phyloP scores from a whole-genome alignment of 2,797 vertebrate species.

The Macropus fuliginosus region DNA sequence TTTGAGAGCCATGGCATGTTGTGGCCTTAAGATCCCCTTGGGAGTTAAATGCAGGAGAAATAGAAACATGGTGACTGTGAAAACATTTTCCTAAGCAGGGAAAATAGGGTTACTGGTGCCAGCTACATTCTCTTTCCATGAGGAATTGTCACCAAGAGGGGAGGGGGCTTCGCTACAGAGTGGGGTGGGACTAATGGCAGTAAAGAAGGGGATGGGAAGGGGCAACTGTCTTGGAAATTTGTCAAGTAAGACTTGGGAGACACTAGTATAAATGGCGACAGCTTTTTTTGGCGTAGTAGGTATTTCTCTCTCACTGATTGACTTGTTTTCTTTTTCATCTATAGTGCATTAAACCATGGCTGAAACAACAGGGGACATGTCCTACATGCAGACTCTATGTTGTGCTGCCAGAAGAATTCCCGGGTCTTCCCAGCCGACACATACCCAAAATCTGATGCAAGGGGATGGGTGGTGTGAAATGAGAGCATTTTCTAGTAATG shows the following conservation, averaged over 20 bases:
- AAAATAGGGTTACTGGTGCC: background rate
- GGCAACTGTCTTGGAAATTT: background rate
- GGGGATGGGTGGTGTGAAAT: constrained; percentile 30
- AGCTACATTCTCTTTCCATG: background rate
- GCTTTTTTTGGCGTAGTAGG: background rate
- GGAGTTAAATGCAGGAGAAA: background rate
- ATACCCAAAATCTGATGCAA: constrained; percentile 69
- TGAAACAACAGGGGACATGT: constrained; percentile 79
- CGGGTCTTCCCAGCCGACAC: constrained; percentile 60
- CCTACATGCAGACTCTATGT: constrained; percentile 81
- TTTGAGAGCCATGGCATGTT: background rate
- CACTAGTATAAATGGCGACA: background rate
- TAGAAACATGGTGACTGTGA: constrained; percentile 8
- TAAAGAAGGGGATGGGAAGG: background rate
- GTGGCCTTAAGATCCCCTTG: background rate
- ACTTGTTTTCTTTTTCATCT: constrained; percentile 62
- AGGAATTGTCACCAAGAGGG: constrained; percentile 16
- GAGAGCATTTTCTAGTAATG: constrained; percentile 52
- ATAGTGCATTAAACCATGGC: constrained; percentile 80
- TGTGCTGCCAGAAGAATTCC: constrained; percentile 78
- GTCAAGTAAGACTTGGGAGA: constrained; percentile 5
- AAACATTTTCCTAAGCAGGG: background rate
- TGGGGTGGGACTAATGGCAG: background rate
- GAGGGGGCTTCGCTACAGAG: background rate
- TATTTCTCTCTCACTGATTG: constrained; percentile 47